phyloP scores from a whole-genome alignment of 2,888 invertebrate genomes.

The Caenorhabditis drosophilae region DNA sequence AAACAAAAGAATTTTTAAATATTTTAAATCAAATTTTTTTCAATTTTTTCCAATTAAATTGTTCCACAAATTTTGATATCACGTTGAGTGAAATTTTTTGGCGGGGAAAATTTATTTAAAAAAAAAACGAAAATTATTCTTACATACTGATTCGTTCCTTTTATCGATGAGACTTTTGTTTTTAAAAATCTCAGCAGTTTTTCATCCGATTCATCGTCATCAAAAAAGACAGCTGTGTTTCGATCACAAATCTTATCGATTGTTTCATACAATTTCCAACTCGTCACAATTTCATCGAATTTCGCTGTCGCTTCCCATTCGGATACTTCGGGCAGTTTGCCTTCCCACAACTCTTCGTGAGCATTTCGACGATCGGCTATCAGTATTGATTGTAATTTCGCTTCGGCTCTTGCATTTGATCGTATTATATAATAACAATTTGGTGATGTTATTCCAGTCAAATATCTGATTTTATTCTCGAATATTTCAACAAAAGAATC shows the following conservation, averaged over 20 bases:
- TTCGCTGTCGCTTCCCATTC: constrained; percentile 46
- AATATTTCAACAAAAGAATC: not conserved
- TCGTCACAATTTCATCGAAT: constrained; percentile 53
- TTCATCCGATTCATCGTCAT: constrained; percentile 10
- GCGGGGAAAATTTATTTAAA: too few relatives aligned
- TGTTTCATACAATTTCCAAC: constrained; percentile 10
- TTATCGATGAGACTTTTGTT: constrained; percentile 11
- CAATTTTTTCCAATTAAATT: too few relatives aligned
- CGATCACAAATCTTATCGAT: constrained; percentile 29
- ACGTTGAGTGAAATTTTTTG: too few relatives aligned
- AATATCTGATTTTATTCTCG: too few relatives aligned
- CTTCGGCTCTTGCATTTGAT: constrained; percentile 2
- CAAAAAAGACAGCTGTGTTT: constrained; percentile 32
- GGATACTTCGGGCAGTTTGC: constrained; percentile 21
- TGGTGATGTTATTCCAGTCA: constrained; percentile 51
- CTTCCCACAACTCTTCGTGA: constrained; percentile 59
- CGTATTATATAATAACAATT: constrained; percentile 50
- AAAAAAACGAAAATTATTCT: too few relatives aligned
- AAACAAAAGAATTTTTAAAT: too few relatives aligned
- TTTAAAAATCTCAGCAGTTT: constrained; percentile 13
- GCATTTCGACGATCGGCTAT: constrained; percentile 50
- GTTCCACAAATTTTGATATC: too few relatives aligned
- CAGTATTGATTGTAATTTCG: constrained; percentile 28
- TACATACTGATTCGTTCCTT: constrained; percentile 19
- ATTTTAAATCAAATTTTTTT: too few relatives aligned